Evolutionary conservation across 1,140 invertebrate genomes (phyloP), one percentile per base, ranked within the genome.

Genomic region (Sycophila sp.): DNA sequence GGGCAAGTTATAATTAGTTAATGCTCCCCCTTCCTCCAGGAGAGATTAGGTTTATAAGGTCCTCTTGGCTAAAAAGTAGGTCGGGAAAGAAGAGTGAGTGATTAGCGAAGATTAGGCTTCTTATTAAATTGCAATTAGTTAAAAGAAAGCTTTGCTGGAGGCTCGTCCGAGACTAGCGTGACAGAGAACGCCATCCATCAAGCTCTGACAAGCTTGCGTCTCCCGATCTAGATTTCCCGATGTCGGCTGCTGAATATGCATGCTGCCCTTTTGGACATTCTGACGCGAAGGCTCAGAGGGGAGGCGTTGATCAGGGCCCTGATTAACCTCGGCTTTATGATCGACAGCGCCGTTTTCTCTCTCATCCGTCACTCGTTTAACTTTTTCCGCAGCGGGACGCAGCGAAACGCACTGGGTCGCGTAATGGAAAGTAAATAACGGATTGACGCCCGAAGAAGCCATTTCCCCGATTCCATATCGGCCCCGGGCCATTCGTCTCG

Each of bases 161-260:
- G 22, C 62, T 71, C 53, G 71, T 70, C 75, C 77, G 76, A 75
- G 78, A n/a, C 38, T 40, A 2, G 76, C 73, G 47, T 2, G 24
- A 1, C 24, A 72, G 66, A 69, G 67, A 71, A 72, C 73, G 74
- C 75, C 77, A 84, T 84, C 81, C 80, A 84, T 84, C 82, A 84
- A 82, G 53, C 60, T 70, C 73, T 78, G 82, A 82, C 81, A 81
- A 77, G 77, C 81, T 82, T 79, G 80, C 83, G 81, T 80, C 77
- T 75, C 80, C 42, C 19, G 42, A 47, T 47, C n/a, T n/a, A n/a
- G n/a, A n/a, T n/a, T n/a, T n/a, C n/a, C n/a, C n/a, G n/a, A n/a
- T n/a, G n/a, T n/a, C n/a, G n/a, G 42, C 6, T 67, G 71, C 76
- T 82, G 79, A 83, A 83, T 85, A 83, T 83, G 82, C 77, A 85